These are phyloP conservation scores for Eretmocerus hayati DNA, from an alignment of 2,888 invertebrate genomes.

Conservation along the genomic window DNA sequence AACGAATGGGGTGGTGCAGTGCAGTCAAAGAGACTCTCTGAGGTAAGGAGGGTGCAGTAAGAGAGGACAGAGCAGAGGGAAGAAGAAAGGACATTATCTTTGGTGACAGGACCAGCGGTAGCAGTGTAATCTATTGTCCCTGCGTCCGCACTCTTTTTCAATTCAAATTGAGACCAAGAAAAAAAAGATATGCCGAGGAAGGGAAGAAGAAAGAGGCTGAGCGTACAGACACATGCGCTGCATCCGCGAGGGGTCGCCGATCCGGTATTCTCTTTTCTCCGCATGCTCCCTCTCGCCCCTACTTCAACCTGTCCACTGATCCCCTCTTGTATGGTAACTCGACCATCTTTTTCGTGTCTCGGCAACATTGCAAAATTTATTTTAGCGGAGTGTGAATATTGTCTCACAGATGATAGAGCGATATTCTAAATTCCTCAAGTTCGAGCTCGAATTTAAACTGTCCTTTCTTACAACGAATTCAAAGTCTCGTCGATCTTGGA, in stretches of 20 bases:
- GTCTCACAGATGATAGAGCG: too few species aligned
- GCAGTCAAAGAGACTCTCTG: not conserved
- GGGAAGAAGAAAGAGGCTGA: not conserved
- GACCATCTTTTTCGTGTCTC: too few species aligned
- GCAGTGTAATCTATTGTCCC: conserved; percentile 41
- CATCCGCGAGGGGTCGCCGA: not conserved
- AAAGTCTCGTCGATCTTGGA: too few species aligned
- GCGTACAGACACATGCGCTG: not conserved
- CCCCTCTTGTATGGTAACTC: too few species aligned
- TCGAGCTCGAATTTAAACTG: too few species aligned
- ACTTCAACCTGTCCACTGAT: too few species aligned
- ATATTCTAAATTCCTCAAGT: too few species aligned
- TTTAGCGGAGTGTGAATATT: too few species aligned
- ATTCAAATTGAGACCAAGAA: conserved; percentile 45
- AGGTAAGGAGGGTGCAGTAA: not conserved
- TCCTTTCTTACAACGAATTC: too few species aligned
- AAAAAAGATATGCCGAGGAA: conserved; percentile 37
- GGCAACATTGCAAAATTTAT: too few species aligned
- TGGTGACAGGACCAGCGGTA: conserved; percentile 15
- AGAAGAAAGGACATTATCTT: too few species aligned
- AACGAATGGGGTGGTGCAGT: not conserved
- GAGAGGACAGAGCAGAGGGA: not conserved
- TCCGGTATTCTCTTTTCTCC: not conserved
- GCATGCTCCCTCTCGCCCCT: not conserved
- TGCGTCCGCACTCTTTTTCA: conserved; percentile 45